phyloP scores from a whole-genome alignment of 2,797 vertebrate species.

The Zenarchopterus dispar region DNA sequence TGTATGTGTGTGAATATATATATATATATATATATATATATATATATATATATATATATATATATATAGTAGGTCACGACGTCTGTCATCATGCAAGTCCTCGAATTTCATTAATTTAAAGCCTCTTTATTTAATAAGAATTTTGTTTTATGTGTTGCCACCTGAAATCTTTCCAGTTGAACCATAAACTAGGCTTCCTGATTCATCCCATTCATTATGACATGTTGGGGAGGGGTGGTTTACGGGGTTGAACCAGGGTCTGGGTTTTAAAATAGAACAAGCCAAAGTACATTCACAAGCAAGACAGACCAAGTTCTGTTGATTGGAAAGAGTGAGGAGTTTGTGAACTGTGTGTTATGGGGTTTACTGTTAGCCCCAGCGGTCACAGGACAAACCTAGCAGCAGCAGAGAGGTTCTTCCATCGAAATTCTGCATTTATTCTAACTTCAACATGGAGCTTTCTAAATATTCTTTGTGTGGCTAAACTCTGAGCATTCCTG shows the following conservation, averaged over 20 bases:
- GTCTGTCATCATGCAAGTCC: conserved; percentile 16
- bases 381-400: conserved; percentile 74
- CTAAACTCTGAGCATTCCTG: conserved; percentile 60
- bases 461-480: conserved; percentile 74
- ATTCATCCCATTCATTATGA: conserved; percentile 79
- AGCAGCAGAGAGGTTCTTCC: conserved; percentile 70
- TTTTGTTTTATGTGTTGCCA: conserved; percentile 60
- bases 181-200: conserved; percentile 69
- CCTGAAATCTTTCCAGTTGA: conserved; percentile 73
- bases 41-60: too few relatives aligned
- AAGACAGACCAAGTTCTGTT: conserved; percentile 86
- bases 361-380: conserved; percentile 77
- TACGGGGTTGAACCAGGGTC: conserved; percentile 67
- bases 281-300: conserved; percentile 81
- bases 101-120: conserved; percentile 25
- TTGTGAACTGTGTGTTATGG: conserved; percentile 83
- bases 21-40: too few relatives aligned
- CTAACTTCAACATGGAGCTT: conserved; percentile 55
- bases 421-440: conserved; percentile 73
- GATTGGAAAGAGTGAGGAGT: conserved; percentile 85
- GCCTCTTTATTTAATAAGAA: conserved; percentile 31
- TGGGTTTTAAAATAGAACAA: conserved; percentile 85
- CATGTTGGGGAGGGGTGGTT: conserved; percentile 59
- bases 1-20: too few relatives aligned
- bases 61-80: neutral